A percentile compares a stretch with the other conserved stretches of the same genome.
These are phyloP conservation scores for Aepyceros melampus DNA, from an alignment of 2,113 vertebrate species.

Conservation along the genomic window DNA sequence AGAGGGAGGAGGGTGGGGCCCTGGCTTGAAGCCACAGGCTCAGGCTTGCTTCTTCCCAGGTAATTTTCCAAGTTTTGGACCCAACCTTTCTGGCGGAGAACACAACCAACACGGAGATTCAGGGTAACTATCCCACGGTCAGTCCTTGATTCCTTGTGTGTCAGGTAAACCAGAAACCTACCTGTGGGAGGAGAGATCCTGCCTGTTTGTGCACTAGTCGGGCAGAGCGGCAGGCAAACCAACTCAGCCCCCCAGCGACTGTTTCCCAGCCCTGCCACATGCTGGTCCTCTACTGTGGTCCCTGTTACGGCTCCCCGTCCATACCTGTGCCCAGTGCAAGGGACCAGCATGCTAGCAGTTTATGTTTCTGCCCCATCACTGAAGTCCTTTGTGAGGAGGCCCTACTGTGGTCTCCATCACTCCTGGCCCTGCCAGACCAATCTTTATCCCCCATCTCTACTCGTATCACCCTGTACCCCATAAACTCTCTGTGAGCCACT, in stretches of 20 bases:
- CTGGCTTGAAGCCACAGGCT: background rate
- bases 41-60: slow-evolving; percentile 70
- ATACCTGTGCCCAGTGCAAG: background rate
- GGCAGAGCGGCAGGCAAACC: background rate
- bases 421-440: background rate
- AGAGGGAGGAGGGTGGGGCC: rapidly evolving
- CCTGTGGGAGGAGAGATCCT: background rate
- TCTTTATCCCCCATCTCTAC: background rate
- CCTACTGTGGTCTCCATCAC: background rate
- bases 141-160: background rate
- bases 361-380: background rate
- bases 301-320: background rate
- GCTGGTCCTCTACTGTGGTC: background rate
- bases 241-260: background rate
- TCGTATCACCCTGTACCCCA: background rate
- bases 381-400: background rate
- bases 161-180: background rate
- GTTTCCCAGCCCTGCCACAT: background rate
- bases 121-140: slow-evolving; percentile 79
- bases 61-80: slow-evolving; percentile 94
- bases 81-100: slow-evolving; percentile 87
- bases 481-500: background rate
- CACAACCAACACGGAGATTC: slow-evolving; percentile 88
- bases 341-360: background rate
- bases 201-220: rapidly evolving